Evolutionary conservation across 1,140 invertebrate genomes (phyloP).

Genomic region (Macrobrachium nipponense): DNA sequence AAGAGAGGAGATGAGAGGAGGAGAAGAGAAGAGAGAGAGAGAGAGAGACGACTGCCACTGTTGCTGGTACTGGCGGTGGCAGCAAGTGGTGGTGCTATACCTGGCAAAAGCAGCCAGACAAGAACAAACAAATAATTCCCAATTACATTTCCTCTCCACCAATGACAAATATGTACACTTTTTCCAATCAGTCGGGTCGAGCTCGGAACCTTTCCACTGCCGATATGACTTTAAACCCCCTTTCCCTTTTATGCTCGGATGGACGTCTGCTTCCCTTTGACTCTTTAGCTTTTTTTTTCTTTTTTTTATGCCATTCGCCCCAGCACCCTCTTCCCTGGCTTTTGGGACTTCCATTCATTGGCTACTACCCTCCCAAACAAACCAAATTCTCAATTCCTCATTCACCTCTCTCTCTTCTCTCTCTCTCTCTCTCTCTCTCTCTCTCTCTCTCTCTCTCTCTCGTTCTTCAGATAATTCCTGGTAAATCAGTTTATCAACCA

Average conservation of each 20-base stretch:
- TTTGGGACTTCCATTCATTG: constrained; percentile 9
- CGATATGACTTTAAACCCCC: constrained; percentile 9
- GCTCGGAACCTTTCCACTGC: neutral
- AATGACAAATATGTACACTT: constrained; percentile 17
- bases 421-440: constrained; percentile 4
- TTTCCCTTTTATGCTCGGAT: constrained; percentile 8
- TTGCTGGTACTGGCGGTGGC: neutral
- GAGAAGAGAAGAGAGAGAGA: neutral
- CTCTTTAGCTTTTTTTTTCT: neutral
- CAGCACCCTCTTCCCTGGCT: neutral
- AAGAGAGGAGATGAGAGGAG: constrained; percentile 26
- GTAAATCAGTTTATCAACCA: no score
- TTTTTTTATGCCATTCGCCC: neutral
- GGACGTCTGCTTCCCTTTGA: neutral
- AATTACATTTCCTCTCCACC: constrained; percentile 16
- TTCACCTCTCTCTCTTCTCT: constrained; percentile 23
- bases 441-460: no score
- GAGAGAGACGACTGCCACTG: neutral
- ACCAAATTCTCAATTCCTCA: no score
- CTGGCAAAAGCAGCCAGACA: neutral
- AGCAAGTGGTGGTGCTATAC: neutral
- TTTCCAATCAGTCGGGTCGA: neutral
- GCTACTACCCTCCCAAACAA: constrained; percentile 3
- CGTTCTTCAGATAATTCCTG: no score
- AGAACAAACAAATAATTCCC: constrained; percentile 4